Conservation (phyloP, 1,140 invertebrate species). For the Galendromus occidentalis region DNA sequence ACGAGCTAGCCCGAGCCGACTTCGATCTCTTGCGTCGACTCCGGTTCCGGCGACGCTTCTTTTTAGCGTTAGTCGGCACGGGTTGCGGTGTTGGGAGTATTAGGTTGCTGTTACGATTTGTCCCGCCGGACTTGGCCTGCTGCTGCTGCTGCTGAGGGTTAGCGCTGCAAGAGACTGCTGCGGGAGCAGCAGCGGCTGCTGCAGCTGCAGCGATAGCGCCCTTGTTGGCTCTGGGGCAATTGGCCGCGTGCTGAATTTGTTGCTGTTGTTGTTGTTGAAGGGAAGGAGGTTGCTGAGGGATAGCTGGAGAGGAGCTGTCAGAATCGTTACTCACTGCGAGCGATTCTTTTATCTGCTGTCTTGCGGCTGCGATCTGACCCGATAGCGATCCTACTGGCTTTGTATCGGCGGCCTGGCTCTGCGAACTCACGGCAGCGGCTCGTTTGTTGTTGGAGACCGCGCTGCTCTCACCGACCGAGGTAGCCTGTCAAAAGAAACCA, state of each 20-base stretch:
- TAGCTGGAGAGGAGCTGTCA: constrained; percentile 9
- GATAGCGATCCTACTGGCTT: constrained; percentile 3
- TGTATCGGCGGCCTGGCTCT: too few species aligned
- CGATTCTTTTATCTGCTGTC: constrained; percentile 19
- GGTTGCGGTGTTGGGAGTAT: not conserved
- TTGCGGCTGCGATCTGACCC: constrained; percentile 16
- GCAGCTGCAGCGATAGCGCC: too few species aligned
- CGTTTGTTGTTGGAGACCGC: too few species aligned
- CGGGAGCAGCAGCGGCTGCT: too few species aligned
- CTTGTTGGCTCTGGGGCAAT: too few species aligned
- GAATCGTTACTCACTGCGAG: constrained; percentile 17
- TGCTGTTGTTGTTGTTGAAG: not conserved
- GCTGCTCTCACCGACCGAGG: not conserved
- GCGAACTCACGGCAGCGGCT: too few species aligned
- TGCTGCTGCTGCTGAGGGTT: too few species aligned
- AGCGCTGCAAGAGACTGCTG: too few species aligned
- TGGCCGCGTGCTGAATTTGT: not conserved
- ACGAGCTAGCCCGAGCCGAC: constrained; percentile 1
- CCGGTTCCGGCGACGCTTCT: constrained; percentile 4
- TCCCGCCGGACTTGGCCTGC: too few species aligned
- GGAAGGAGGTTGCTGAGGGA: not conserved
- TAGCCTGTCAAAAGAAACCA: constrained; percentile 13
- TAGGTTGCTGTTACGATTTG: not conserved
- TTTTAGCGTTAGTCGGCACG: constrained; percentile 5
- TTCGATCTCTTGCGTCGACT: constrained; percentile 6